Conservation (phyloP, 2,888 invertebrate species). For the Papilio gigon region DNA sequence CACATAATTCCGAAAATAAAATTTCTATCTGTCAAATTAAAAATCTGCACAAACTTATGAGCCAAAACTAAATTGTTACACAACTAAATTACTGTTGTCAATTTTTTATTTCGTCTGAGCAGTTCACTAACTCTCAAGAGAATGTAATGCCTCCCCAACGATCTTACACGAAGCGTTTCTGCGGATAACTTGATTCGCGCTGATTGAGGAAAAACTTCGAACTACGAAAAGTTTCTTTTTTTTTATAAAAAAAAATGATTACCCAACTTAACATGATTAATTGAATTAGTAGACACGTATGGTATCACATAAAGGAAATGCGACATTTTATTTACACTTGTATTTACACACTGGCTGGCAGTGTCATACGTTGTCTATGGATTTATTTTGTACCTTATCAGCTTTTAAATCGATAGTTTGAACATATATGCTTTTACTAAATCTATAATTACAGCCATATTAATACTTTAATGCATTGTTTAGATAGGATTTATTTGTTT, state of each 20-base stretch:
- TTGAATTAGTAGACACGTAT: neutral
- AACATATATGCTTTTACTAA: no score
- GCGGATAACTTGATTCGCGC: neutral
- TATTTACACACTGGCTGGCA: no score
- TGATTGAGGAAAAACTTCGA: constrained; percentile 14
- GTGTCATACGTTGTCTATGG: no score
- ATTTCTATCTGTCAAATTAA: no score
- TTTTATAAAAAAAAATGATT: neutral
- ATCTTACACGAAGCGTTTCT: neutral
- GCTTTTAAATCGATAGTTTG: no score
- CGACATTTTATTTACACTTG: no score
- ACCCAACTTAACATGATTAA: neutral
- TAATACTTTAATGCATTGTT: no score
- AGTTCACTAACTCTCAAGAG: constrained; percentile 16
- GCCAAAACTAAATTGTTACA: neutral
- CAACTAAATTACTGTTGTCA: neutral
- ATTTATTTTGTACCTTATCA: no score
- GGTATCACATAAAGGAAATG: no score
- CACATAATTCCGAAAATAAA: neutral
- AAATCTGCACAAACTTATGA: no score
- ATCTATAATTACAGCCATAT: no score
- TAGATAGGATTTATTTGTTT: no score
- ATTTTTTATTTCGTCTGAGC: neutral
- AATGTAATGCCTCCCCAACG: constrained; percentile 13
- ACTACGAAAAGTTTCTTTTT: neutral